Base-by-base conservation (phyloP, 2,113 vertebrate species). In the Conger conger region DNA sequence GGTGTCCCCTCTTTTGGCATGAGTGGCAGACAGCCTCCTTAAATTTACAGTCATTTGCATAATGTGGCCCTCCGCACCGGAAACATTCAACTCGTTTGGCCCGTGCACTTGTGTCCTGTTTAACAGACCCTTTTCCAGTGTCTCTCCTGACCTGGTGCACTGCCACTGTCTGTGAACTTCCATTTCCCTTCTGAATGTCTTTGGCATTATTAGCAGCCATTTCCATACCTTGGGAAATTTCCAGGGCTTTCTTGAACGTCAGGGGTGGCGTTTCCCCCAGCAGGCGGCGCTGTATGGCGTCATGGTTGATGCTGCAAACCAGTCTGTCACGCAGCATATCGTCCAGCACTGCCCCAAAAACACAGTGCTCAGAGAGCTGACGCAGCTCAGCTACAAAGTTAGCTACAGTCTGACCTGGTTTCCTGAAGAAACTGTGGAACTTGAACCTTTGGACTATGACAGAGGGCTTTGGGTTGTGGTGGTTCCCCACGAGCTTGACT, bases 361-460 rank as follows among this genome's bases (percentile, higher is more conserved):
- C n/a, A n/a, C n/a, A n/a, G n/a, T n/a, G n/a, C n/a, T n/a, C n/a
- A n/a, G n/a, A n/a, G n/a, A n/a, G n/a, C n/a, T n/a, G n/a, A n/a
- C n/a, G n/a, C 18, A 81, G 42, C 30, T 54, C 42, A 54, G 80
- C 50, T 27, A 50, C 80, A 54, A 81, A 81, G 1, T 63, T 86
- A 5, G 80, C 36, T 1, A 85, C 84, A 79, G 68, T 81, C 37
- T 85, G 79, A 57, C 76, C 83, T 85, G 50, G 20, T 18, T 45
- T 81, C 4, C 68, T 23, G 27, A 87, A 85, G 40, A 63, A 30
- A 18, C 81, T 86, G 38, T 88, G 85, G 17, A 88, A 87, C 5
- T 81, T 85, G 3, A 87, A 83, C 0, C 78, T 57, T 54, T 85
- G 77, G 30, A 80, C 76, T 50, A 80, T 80, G 15, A 80, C 23